These are phyloP conservation scores for Temnopleurus reevesii DNA, from an alignment of 53 echinoderm and acorn worm species.

Conservation along the genomic window DNA sequence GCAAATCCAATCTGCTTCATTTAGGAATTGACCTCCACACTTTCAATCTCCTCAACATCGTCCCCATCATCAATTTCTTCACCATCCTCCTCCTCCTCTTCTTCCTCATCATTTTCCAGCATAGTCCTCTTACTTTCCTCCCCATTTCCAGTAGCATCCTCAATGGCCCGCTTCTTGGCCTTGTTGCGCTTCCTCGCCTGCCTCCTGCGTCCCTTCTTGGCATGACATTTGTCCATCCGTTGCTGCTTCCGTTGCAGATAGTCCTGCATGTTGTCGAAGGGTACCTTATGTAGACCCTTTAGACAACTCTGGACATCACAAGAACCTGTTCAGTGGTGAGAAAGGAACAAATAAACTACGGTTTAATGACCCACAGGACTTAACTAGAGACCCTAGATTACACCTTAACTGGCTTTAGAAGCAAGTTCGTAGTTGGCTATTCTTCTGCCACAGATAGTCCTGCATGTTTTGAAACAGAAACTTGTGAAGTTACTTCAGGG, in stretches of 20 bases:
- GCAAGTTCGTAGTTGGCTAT: too few relatives aligned
- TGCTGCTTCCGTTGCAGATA: slow-evolving; percentile 74
- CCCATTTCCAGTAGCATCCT: neutral
- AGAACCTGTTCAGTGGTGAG: too few relatives aligned
- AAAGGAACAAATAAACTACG: too few relatives aligned
- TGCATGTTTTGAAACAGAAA: slow-evolving; percentile 67
- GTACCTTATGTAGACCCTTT: slow-evolving; percentile 75
- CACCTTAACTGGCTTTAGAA: too few relatives aligned
- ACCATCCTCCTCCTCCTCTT: neutral
- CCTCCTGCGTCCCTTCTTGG: slow-evolving; percentile 49
- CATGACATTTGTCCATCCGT: slow-evolving; percentile 62
- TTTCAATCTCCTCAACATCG: neutral
- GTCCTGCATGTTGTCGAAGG: slow-evolving; percentile 73
- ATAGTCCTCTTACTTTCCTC: neutral
- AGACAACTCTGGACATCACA: slow-evolving; percentile 59
- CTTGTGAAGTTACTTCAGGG: slow-evolving; percentile 68
- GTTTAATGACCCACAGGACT: too few relatives aligned
- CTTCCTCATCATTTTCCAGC: slow-evolving; percentile 11
- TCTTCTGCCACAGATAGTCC: slow-evolving; percentile 69
- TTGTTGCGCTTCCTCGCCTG: neutral
- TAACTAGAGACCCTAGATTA: too few relatives aligned
- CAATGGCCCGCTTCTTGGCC: neutral
- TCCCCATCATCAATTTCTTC: neutral
- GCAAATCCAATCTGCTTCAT: neutral
- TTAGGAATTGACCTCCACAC: neutral